Percentiles rank a stretch among this genome's conserved stretches.
These are phyloP conservation scores for Pelochelys cantorii DNA, from an alignment of 2,797 vertebrate genomes.

Conservation along the genomic window DNA sequence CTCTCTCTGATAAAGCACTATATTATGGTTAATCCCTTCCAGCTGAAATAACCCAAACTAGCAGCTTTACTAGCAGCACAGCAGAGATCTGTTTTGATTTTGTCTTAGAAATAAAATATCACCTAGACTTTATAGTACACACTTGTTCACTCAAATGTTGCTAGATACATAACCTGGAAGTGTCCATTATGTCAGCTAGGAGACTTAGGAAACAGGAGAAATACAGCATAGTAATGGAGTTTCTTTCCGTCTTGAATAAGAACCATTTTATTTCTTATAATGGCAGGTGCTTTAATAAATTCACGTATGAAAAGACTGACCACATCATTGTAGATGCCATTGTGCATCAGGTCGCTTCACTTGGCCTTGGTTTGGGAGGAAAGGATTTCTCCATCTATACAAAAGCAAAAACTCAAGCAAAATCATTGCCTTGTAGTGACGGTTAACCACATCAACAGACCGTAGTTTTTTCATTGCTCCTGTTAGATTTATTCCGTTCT, in stretches of 20 bases:
- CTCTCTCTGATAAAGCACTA: conserved; percentile 61
- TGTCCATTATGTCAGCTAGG: conserved; percentile 57
- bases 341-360: background rate
- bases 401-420: conserved; percentile 3
- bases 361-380: background rate
- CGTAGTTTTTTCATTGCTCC: background rate
- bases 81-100: conserved; percentile 46
- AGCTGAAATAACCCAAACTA: conserved; percentile 64
- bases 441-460: background rate
- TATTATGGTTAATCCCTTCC: conserved; percentile 76
- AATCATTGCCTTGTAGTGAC: background rate
- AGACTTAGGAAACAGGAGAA: conserved; percentile 34
- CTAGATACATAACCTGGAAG: conserved; percentile 46
- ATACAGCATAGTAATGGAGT: background rate
- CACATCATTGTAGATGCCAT: background rate
- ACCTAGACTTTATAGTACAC: background rate
- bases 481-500: background rate
- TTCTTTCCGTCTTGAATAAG: background rate
- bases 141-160: conserved; percentile 19
- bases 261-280: background rate
- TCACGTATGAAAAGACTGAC: conserved; percentile 1
- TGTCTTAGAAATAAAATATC: background rate
- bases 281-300: background rate
- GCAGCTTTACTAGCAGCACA: conserved; percentile 39
- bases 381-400: background rate